These are phyloP conservation scores for Albula glossodonta DNA, from an alignment of 2,113 vertebrate species.

Conservation along the genomic window DNA sequence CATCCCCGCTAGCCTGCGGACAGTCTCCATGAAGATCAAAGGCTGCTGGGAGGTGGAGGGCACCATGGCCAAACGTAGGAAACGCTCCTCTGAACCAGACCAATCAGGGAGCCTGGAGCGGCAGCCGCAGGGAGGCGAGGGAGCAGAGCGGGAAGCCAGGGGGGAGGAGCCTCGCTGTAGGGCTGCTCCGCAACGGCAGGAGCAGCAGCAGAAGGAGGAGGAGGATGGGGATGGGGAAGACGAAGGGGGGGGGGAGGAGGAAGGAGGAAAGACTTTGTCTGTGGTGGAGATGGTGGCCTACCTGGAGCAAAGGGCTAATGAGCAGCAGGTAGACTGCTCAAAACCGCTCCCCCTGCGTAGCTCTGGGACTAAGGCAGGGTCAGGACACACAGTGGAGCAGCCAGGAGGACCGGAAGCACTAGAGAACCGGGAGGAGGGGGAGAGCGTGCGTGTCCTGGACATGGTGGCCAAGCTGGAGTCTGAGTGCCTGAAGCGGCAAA, in stretches of 20 bases:
- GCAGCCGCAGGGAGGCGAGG: neutral
- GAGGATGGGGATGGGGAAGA: neutral
- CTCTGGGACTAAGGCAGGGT: constrained; percentile 52
- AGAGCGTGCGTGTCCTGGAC: constrained; percentile 83
- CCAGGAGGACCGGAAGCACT: constrained; percentile 37
- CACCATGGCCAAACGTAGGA: constrained; percentile 79
- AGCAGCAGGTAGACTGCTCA: constrained; percentile 67
- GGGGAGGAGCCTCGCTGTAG: neutral
- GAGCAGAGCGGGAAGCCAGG: neutral
- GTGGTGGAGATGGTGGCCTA: constrained; percentile 94
- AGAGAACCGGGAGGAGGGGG: constrained; percentile 54
- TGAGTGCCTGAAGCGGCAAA: constrained; percentile 77
- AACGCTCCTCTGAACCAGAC: constrained; percentile 74
- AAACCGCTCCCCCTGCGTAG: constrained; percentile 58
- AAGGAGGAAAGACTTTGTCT: constrained; percentile 67
- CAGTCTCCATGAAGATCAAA: constrained; percentile 79
- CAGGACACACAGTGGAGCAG: constrained; percentile 37
- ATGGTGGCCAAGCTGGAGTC: constrained; percentile 94
- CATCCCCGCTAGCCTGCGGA: constrained; percentile 33
- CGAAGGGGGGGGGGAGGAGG: constrained; percentile 48
- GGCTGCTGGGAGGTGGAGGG: constrained; percentile 82
- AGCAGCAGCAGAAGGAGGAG: neutral
- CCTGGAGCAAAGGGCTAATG: constrained; percentile 80
- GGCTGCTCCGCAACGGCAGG: neutral
- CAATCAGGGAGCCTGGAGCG: constrained; percentile 57